phyloP scores from a whole-genome alignment of 2,797 vertebrate genomes.

The Tapirus indicus region DNA sequence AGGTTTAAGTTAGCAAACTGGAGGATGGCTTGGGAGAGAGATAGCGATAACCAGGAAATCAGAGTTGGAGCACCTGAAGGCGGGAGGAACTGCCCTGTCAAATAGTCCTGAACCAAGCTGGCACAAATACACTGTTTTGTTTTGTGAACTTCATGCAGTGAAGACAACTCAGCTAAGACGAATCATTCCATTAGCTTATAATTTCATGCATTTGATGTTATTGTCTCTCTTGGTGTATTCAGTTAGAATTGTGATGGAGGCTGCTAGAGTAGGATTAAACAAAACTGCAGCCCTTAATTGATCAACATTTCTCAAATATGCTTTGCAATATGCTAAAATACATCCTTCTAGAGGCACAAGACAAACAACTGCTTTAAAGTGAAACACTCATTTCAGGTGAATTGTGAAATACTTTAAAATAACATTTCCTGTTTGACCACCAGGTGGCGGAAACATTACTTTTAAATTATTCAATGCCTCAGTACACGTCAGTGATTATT shows the following conservation, averaged over 20 bases:
- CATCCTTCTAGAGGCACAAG: neutral
- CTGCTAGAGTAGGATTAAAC: neutral
- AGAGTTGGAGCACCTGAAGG: neutral
- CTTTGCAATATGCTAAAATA: neutral
- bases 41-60: neutral
- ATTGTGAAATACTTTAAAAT: conserved; percentile 22
- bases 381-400: neutral
- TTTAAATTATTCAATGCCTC: neutral
- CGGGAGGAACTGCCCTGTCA: neutral
- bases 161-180: neutral
- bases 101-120: neutral
- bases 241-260: conserved; percentile 19
- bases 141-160: neutral
- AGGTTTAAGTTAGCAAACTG: neutral
- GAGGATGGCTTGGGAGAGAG: neutral
- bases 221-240: neutral
- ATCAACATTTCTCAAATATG: neutral
- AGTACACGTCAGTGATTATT: neutral
- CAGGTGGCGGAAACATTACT: conserved; percentile 77
- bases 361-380: neutral
- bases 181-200: neutral
- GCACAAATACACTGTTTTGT: neutral
- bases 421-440: conserved; percentile 70
- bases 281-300: neutral
- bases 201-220: neutral